These are phyloP conservation scores for Synanthedon myopaeformis DNA, from an alignment of 2,888 invertebrate genomes.

Conservation along the genomic window DNA sequence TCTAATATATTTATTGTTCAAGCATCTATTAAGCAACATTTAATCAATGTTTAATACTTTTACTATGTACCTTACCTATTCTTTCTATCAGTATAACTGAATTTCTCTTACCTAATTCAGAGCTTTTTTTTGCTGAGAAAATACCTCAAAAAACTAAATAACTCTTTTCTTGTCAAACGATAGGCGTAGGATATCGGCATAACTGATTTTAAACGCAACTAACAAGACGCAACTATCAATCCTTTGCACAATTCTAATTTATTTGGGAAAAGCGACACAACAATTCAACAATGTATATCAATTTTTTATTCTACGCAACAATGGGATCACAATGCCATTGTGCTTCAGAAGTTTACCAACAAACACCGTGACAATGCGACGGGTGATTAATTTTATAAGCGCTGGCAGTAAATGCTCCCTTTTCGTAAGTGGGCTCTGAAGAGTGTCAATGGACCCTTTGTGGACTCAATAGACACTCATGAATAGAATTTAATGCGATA, in stretches of 20 bases:
- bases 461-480: conserved; percentile 1
- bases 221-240: conserved; percentile 40
- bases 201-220: not conserved
- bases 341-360: conserved; percentile 58
- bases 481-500: not conserved
- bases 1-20: too few species aligned
- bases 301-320: conserved; percentile 30
- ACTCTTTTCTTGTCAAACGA: too few species aligned
- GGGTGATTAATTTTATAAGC: conserved; percentile 61
- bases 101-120: too few species aligned
- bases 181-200: too few species aligned
- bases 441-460: conserved; percentile 3
- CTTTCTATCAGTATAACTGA: too few species aligned
- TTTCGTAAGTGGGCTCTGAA: conserved; percentile 17
- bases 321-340: conserved; percentile 34
- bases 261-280: conserved; percentile 32
- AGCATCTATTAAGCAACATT: too few species aligned
- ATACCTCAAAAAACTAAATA: too few species aligned
- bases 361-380: conserved; percentile 40
- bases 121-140: too few species aligned
- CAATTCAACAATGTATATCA: conserved; percentile 19
- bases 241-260: conserved; percentile 30
- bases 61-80: too few species aligned
- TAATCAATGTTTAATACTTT: too few species aligned
- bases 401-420: conserved; percentile 36